Conservation (phyloP, 2,113 vertebrate genomes). For the Thinocorus orbignyianus region DNA sequence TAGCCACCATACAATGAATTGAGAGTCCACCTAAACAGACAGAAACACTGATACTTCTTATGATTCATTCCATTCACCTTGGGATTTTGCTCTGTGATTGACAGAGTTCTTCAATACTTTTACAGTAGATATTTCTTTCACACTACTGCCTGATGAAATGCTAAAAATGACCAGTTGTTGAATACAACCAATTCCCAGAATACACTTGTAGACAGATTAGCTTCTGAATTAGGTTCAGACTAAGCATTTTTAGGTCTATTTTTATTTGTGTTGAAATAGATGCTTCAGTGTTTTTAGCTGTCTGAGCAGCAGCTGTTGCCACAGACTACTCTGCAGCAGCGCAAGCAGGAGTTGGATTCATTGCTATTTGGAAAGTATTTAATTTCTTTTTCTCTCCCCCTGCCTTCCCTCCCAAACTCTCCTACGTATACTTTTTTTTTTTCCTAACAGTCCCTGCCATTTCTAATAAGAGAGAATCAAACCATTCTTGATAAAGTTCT, state of each 20-base stretch:
- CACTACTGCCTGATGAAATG: background rate
- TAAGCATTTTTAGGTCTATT: conserved; percentile 54
- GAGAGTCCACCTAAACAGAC: background rate
- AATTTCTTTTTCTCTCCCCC: background rate
- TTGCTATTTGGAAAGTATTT: background rate
- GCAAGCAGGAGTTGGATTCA: background rate
- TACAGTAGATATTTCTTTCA: background rate
- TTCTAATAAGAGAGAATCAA: background rate
- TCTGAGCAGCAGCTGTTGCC: conserved; percentile 38
- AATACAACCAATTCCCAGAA: conserved; percentile 31
- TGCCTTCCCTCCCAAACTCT: background rate
- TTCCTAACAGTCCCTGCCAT: background rate
- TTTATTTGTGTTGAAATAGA: conserved; percentile 51
- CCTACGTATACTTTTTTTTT: background rate
- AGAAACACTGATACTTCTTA: background rate
- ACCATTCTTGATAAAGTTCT: background rate
- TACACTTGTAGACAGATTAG: conserved; percentile 3
- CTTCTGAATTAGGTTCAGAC: conserved; percentile 41
- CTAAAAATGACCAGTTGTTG: conserved; percentile 29
- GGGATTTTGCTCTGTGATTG: background rate
- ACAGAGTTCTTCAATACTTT: background rate
- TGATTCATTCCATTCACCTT: background rate
- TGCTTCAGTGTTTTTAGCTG: conserved; percentile 28
- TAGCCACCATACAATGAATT: background rate
- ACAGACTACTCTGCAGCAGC: background rate